Percentiles rank a stretch among this genome's conserved stretches.
phyloP scores from a whole-genome alignment of 2,888 invertebrate species.

The Melieria omissa region DNA sequence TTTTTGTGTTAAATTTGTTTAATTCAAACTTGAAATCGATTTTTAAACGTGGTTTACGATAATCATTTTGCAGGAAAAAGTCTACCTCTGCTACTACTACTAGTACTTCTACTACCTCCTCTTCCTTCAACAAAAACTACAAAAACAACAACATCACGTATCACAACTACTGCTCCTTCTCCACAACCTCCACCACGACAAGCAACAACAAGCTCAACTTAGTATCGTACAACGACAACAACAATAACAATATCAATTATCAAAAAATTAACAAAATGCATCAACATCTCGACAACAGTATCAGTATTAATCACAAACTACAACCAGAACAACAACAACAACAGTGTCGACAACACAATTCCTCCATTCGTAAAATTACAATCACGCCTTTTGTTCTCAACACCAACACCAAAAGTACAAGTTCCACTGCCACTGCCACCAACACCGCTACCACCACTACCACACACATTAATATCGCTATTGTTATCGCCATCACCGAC shows the following conservation, averaged over 20 bases:
- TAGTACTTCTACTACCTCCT: slow-evolving; percentile 60
- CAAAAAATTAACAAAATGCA: slow-evolving; percentile 38
- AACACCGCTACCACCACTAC: slow-evolving; percentile 43
- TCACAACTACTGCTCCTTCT: slow-evolving; percentile 54
- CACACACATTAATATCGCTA: slow-evolving; percentile 42
- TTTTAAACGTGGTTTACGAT: slow-evolving; percentile 65
- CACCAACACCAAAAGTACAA: slow-evolving; percentile 43
- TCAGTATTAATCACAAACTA: slow-evolving; percentile 42
- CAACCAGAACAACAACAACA: slow-evolving; percentile 43
- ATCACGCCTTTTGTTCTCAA: slow-evolving; percentile 47
- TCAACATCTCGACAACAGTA: slow-evolving; percentile 42
- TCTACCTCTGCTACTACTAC: slow-evolving; percentile 65
- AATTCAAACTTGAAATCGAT: slow-evolving; percentile 48
- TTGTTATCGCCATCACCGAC: slow-evolving; percentile 33
- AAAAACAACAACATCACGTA: slow-evolving; percentile 57
- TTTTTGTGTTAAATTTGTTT: slow-evolving; percentile 41
- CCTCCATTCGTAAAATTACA: slow-evolving; percentile 40
- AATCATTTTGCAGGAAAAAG: slow-evolving; percentile 67
- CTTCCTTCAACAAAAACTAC: slow-evolving; percentile 60
- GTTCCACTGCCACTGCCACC: slow-evolving; percentile 31
- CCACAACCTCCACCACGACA: slow-evolving; percentile 46
- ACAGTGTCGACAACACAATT: slow-evolving; percentile 43
- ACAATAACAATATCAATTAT: slow-evolving; percentile 26
- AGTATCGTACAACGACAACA: slow-evolving; percentile 49
- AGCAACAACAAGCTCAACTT: slow-evolving; percentile 44